Evolutionary conservation across 1,140 invertebrate species (phyloP).

Genomic region (Ctenoplectra terminalis): DNA sequence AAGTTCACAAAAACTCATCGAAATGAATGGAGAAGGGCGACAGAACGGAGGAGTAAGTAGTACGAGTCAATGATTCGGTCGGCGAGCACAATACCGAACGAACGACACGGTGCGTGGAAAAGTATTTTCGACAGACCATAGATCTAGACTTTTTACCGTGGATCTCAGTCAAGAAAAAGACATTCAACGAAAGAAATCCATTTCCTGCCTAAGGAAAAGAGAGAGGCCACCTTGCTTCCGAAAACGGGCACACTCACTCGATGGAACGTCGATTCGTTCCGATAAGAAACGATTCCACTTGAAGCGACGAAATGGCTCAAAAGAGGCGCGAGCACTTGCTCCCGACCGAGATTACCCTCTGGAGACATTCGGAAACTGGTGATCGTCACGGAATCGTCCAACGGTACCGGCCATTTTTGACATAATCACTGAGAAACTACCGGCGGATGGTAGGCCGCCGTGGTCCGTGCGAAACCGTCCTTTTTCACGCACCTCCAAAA

Average conservation of each 20-base stretch:
- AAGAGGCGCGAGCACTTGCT: constrained; percentile 25
- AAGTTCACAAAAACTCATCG: background rate
- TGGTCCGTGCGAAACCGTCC: too few relatives aligned
- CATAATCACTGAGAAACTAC: constrained; percentile 58
- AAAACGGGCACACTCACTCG: background rate
- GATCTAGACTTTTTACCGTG: background rate
- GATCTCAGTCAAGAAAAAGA: background rate
- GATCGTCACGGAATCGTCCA: constrained; percentile 1
- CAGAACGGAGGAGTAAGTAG: background rate
- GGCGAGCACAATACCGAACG: too few relatives aligned
- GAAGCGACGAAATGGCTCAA: background rate
- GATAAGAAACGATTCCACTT: background rate
- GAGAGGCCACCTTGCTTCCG: background rate
- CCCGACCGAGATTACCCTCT: background rate
- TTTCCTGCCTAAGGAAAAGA: constrained; percentile 20
- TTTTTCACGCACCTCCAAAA: constrained; percentile 5
- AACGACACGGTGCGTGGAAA: background rate
- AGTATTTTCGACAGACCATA: background rate
- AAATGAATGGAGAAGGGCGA: too few relatives aligned
- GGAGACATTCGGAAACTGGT: background rate
- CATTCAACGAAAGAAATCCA: constrained; percentile 23
- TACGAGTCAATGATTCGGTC: constrained; percentile 20
- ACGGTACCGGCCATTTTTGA: constrained; percentile 67
- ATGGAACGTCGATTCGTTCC: constrained; percentile 1
- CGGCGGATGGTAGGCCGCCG: constrained; percentile 10